Evolutionary conservation across 2,888 invertebrate species (phyloP).

Genomic region (Troides oblongomaculatus): DNA sequence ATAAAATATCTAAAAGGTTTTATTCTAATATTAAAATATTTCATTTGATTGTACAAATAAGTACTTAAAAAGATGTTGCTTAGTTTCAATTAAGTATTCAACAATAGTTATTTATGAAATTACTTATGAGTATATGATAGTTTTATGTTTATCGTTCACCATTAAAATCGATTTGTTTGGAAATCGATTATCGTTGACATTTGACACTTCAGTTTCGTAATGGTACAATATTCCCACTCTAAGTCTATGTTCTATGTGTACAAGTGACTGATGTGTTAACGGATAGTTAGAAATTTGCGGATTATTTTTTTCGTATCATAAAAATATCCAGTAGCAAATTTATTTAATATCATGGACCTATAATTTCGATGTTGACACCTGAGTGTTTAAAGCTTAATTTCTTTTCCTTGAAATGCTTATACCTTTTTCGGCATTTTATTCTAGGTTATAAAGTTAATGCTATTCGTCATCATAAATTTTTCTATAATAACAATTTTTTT

Average conservation of each 20-base stretch:
- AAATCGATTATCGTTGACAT: neutral
- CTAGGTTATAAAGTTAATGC: constrained; percentile 56
- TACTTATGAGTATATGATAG: no score
- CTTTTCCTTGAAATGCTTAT: constrained; percentile 41
- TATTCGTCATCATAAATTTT: constrained; percentile 60
- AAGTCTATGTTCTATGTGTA: constrained; percentile 5
- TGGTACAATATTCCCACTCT: neutral
- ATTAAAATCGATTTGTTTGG: neutral
- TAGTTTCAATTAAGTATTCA: neutral
- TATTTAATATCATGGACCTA: constrained; percentile 30
- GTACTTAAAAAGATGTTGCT: neutral
- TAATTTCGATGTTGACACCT: constrained; percentile 29
- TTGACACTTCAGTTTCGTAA: neutral
- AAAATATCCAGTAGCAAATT: constrained; percentile 31
- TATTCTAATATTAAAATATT: no score
- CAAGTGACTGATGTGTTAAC: constrained; percentile 31
- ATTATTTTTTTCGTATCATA: constrained; percentile 38
- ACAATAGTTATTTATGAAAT: neutral
- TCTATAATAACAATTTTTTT: constrained; percentile 66
- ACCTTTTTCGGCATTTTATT: constrained; percentile 47
- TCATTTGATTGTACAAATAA: no score
- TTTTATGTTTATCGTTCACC: no score
- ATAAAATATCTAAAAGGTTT: no score
- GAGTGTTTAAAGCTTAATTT: constrained; percentile 32
- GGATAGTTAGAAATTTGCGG: constrained; percentile 35